Evolutionary conservation across 2,888 invertebrate genomes (phyloP).

Genomic region (Napeogenes sylphis): DNA sequence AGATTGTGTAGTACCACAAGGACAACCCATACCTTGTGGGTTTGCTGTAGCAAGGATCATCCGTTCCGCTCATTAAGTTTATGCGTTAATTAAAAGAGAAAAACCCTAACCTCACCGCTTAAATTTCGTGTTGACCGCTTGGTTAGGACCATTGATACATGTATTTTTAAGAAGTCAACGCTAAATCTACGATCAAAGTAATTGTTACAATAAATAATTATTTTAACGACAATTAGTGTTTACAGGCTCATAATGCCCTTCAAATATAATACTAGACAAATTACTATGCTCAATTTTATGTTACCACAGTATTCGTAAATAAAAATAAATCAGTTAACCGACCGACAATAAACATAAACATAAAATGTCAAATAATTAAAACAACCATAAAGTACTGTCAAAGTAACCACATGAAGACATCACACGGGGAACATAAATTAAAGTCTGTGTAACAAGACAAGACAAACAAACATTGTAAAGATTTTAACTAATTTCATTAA

Average conservation of each 20-base stretch:
- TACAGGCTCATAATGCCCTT: no score
- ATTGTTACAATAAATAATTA: not conserved
- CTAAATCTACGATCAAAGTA: not conserved
- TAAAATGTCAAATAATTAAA: constrained; percentile 24
- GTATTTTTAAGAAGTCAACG: not conserved
- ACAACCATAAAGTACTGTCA: constrained; percentile 14
- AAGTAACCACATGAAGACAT: constrained; percentile 28
- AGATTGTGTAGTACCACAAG: not conserved
- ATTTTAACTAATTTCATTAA: constrained; percentile 50
- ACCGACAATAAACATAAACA: constrained; percentile 18
- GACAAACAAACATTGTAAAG: constrained; percentile 46
- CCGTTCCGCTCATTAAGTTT: not conserved
- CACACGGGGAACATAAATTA: constrained; percentile 36
- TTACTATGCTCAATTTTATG: not conserved
- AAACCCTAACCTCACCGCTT: not conserved
- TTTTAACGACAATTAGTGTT: no score
- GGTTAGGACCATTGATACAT: not conserved
- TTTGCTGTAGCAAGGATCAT: not conserved
- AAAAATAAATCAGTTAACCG: constrained; percentile 20
- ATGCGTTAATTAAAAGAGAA: constrained; percentile 5
- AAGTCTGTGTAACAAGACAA: constrained; percentile 31
- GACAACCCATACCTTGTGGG: not conserved
- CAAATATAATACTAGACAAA: no score
- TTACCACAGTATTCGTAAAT: not conserved
- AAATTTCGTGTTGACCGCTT: not conserved